These are phyloP conservation scores for Parotocinclus haroldoi DNA, from an alignment of 2,797 vertebrate genomes.

Conservation along the genomic window DNA sequence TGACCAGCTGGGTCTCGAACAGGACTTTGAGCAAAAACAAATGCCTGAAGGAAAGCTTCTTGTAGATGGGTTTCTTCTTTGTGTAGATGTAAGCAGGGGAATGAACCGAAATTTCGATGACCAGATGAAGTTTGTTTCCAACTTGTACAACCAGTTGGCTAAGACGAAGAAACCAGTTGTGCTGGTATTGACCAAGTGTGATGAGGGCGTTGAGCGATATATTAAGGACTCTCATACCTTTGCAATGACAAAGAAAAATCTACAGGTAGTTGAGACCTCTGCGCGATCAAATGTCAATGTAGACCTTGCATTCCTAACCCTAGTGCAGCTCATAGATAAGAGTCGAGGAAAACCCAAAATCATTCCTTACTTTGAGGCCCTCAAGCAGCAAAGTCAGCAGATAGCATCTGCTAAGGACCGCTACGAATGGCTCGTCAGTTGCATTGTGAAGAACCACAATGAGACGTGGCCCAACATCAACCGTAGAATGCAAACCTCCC, in stretches of 20 bases:
- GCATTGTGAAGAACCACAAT: constrained; percentile 88
- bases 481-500: constrained; percentile 80
- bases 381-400: constrained; percentile 97
- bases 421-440: constrained; percentile 90
- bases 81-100: constrained; percentile 91
- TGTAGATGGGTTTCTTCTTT: constrained; percentile 90
- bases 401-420: constrained; percentile 93
- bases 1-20: constrained; percentile 94
- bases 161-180: constrained; percentile 95
- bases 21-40: constrained; percentile 99
- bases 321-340: constrained; percentile 90
- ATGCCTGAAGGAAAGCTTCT: constrained; percentile 96
- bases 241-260: constrained; percentile 92
- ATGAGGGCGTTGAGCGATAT: constrained; percentile 97
- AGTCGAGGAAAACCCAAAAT: constrained; percentile 93
- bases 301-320: constrained; percentile 91
- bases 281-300: constrained; percentile 95
- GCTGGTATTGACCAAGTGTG: constrained; percentile 92
- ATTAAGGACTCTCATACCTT: constrained; percentile 95
- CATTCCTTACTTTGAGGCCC: constrained; percentile 92
- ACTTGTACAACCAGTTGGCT: constrained; percentile 89
- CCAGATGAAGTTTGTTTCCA: constrained; percentile 93
- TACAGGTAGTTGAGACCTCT: constrained; percentile 96
- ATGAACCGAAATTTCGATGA: constrained; percentile 98
- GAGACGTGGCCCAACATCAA: constrained; percentile 80